Base-by-base conservation (phyloP, 1,140 invertebrate species). In the Drosophila funebris region DNA sequence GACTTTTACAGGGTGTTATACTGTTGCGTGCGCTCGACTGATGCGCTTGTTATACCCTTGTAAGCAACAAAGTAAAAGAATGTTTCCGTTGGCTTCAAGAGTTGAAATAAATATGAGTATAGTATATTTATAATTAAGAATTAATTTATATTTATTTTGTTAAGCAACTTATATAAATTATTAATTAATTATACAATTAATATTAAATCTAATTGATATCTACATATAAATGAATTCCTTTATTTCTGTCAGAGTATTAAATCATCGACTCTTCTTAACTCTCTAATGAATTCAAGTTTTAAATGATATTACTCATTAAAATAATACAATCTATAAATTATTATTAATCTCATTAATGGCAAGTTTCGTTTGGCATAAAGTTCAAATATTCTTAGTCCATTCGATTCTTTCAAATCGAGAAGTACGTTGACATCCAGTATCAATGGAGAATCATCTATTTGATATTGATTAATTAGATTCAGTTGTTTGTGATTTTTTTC, bases 391-490 rank as follows among this genome's bases (percentile, higher is more conserved):
- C 8, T 11, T n/a, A 53, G 31, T 2, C 9, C 52, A 14, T 14
- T 16, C 61, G 46, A 27, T 22, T 52, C 11, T 52, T 3, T 36
- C 27, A 62, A 33, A 9, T 57, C 14, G 8, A 16, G 22, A 14
- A 67, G 53, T 31, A 31, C 37, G 33, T 48, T 61, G 58, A 61
- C 58, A 52, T 39, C 33, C 13, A 13, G 31, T 57, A 16, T 29
- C n/a, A n/a, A n/a, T n/a, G n/a, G 6, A 31, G 13, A 36, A 22
- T 57, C 53, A 9, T 52, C 37, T 44, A 54, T 58, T 46, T 37
- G 37, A 69, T 69, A 33, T 60, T 73, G 70, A 73, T 73, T 68
- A 69, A 73, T 73, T 73, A 61, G 54, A 44, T 61, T 68, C 13
- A 36, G 5, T 69, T 68, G 62, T 33, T 16, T 31, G 62, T 68